These are phyloP conservation scores for Thereva nobilitata DNA, from an alignment of 2,888 invertebrate genomes.

Conservation along the genomic window DNA sequence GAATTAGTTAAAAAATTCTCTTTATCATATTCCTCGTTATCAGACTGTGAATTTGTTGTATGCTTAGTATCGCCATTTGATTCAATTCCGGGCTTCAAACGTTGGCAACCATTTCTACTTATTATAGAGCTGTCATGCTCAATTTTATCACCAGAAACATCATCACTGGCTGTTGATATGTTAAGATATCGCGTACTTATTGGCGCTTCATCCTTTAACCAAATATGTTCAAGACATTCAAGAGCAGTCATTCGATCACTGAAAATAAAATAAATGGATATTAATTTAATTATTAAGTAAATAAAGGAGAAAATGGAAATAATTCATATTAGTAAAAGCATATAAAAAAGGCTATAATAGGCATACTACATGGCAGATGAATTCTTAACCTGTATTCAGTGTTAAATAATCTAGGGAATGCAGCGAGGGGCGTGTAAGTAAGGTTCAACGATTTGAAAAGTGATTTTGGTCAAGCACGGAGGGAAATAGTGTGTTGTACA, in stretches of 20 bases:
- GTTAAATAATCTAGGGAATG: too few species aligned
- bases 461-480: too few species aligned
- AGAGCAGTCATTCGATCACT: conserved; percentile 87
- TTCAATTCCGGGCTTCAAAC: conserved; percentile 19
- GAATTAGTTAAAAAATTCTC: conserved; percentile 45
- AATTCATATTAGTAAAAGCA: too few species aligned
- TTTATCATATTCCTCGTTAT: conserved; percentile 43
- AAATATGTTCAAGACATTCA: conserved; percentile 88
- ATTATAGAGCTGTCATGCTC: conserved; percentile 24
- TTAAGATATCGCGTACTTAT: conserved; percentile 60
- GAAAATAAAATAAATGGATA: conserved; percentile 28
- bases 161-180: conserved; percentile 52
- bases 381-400: too few species aligned
- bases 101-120: conserved; percentile 32
- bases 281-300: neutral
- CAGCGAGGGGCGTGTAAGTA: too few species aligned
- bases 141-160: conserved; percentile 18
- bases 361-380: neutral
- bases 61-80: conserved; percentile 28
- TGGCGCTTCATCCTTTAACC: conserved; percentile 73
- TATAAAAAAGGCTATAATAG: neutral
- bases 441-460: too few species aligned
- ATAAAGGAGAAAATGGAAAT: neutral
- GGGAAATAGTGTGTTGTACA: too few species aligned
- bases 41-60: conserved; percentile 5